These are phyloP conservation scores for Carapus acus DNA, from an alignment of 2,797 vertebrate species.

Conservation along the genomic window DNA sequence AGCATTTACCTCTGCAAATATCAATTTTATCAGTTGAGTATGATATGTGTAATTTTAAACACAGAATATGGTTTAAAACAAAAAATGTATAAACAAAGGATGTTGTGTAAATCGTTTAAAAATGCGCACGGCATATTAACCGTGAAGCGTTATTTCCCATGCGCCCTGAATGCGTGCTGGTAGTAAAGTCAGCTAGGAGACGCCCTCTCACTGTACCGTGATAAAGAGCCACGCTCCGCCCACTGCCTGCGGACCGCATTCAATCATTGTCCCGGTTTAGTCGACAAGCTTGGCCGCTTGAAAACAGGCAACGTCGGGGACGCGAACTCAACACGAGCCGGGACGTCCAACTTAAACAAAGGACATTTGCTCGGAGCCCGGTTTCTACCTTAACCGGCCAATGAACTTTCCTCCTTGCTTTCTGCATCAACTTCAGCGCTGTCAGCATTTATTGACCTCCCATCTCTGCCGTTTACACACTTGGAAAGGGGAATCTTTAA, in stretches of 20 bases:
- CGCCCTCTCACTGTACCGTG: conserved; percentile 30
- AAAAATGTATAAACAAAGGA: too few relatives aligned
- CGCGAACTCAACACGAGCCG: conserved; percentile 7
- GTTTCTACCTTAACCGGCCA: background rate
- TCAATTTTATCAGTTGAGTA: too few relatives aligned
- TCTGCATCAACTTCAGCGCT: conserved; percentile 39
- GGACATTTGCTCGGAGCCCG: background rate
- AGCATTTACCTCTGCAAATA: too few relatives aligned
- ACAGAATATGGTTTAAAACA: too few relatives aligned
- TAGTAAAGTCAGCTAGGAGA: conserved; percentile 43
- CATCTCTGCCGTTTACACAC: conserved; percentile 27
- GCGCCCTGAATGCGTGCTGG: conserved; percentile 20
- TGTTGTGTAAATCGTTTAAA: too few relatives aligned
- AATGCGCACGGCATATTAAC: too few relatives aligned
- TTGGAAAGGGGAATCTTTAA: background rate
- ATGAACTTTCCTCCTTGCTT: conserved; percentile 21
- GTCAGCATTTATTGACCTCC: conserved; percentile 40
- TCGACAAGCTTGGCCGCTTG: background rate
- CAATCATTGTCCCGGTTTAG: conserved; percentile 20
- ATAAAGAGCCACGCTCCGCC: conserved; percentile 49
- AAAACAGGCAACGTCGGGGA: background rate
- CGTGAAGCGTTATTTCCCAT: background rate
- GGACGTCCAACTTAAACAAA: conserved; percentile 2
- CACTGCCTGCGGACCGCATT: conserved; percentile 18
- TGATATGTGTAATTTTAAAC: too few relatives aligned